Base-by-base conservation (phyloP, 2,888 invertebrate genomes). In the Pollenia angustigena region DNA sequence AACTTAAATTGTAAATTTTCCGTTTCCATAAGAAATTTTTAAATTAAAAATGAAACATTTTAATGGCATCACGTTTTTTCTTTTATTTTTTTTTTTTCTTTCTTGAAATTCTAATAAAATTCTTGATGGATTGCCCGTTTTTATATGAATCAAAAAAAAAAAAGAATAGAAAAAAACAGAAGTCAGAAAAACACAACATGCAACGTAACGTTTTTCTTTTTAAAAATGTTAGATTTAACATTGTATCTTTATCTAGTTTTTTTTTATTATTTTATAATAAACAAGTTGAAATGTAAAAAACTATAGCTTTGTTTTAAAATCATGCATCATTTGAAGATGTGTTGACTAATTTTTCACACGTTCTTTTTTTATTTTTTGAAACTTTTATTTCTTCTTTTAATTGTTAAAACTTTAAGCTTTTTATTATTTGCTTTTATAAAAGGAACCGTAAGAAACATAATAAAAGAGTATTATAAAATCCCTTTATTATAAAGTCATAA, bases 121-220 rank as follows among this genome's bases (percentile, higher is more conserved):
- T 85, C 85, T 56, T 12, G n/a, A 72, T 85, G 82, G 82, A 85
- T 82, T 82, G 81, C 66, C 56, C 68, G 68, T 76, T 64, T 18
- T 32, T 48, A 48, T 46, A 12, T 18, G 23, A 69, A 16, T 40
- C 10, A n/a, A 56, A 32, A 23, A 4, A 66, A n/a, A n/a, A 66
- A 23, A 4, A 66, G 1, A 76, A 52, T 18, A 48, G 16, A 44
- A 58, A 42, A 68, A 69, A 48, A 32, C 6, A 32, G 16, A 48
- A 48, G 48, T 23, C 7, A 9, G 16, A 40, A 16, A 14, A 56
- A 48, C 23, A 16, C 52, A 12, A 46, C 60, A 75, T 80, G 48
- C 74, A 76, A 80, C 64, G 9, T 44, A 74, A 66, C 40, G 42
- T 66, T 81, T 85, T 85, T 72, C 56, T 18, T 42, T 44, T 68